A percentile compares a stretch with the other conserved stretches of the same genome.
phyloP scores from a whole-genome alignment of 2,113 vertebrate genomes.

The Furnarius figulus region DNA sequence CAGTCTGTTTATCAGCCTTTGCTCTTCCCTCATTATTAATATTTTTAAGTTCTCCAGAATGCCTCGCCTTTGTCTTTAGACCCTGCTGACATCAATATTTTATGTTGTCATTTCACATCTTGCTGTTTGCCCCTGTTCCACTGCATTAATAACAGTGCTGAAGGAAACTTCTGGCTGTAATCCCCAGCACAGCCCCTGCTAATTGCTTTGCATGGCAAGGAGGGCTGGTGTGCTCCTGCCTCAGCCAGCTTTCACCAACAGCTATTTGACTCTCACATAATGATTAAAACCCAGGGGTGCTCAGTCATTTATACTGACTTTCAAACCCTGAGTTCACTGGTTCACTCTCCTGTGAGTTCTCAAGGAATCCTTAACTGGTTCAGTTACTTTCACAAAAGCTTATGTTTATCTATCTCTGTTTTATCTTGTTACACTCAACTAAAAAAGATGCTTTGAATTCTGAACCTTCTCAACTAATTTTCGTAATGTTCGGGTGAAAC shows the following conservation, averaged over 20 bases:
- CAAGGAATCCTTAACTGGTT: slow-evolving; percentile 10
- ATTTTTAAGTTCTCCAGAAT: not conserved
- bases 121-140: slow-evolving; percentile 21
- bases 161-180: not conserved
- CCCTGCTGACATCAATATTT: slow-evolving; percentile 9
- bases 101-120: slow-evolving; percentile 4
- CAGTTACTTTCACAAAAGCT: slow-evolving; percentile 6
- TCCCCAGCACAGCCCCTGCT: not conserved
- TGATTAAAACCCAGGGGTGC: not conserved
- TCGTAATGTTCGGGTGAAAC: not conserved
- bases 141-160: not conserved
- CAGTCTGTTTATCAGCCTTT: not conserved
- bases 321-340: not conserved
- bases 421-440: slow-evolving; percentile 21
- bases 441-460: slow-evolving; percentile 9
- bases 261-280: not conserved
- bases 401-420: slow-evolving; percentile 9
- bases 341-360: not conserved
- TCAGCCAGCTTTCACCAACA: not conserved
- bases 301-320: not conserved
- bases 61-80: not conserved
- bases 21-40: not conserved
- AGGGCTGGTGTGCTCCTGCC: not conserved
- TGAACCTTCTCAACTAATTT: slow-evolving; percentile 38
- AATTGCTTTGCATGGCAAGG: not conserved